A percentile compares a stretch with the other conserved stretches of the same genome.
Conservation (phyloP, 2,888 invertebrate genomes). For the Shargacucullia verbasci region DNA sequence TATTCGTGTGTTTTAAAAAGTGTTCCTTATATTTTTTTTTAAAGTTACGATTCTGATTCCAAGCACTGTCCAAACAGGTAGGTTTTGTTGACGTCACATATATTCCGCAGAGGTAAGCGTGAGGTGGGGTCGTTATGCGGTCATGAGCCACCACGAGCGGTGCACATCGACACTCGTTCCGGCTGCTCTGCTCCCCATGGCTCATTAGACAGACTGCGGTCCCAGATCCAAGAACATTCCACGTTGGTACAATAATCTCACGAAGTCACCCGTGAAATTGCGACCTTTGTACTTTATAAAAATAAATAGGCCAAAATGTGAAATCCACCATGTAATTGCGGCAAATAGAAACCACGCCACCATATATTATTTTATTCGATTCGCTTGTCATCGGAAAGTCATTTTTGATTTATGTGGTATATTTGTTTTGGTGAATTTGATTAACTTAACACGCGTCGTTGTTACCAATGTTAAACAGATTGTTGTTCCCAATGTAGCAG, state of each 20-base stretch:
- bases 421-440: no score
- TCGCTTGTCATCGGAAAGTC: constrained; percentile 22
- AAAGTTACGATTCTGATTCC: no score
- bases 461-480: constrained; percentile 2
- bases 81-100: constrained; percentile 37
- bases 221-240: constrained; percentile 53
- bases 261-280: constrained; percentile 51
- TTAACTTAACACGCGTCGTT: constrained; percentile 12
- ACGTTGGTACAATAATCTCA: constrained; percentile 49
- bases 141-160: constrained; percentile 40
- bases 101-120: constrained; percentile 31
- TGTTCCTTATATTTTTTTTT: no score
- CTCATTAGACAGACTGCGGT: constrained; percentile 62
- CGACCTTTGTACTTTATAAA: constrained; percentile 48
- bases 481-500: not conserved
- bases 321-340: constrained; percentile 48
- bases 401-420: constrained; percentile 13
- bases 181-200: constrained; percentile 48
- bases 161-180: constrained; percentile 53
- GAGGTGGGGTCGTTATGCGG: constrained; percentile 48
- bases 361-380: constrained; percentile 35
- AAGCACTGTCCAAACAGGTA: constrained; percentile 23
- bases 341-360: constrained; percentile 39
- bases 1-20: no score
- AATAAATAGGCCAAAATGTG: constrained; percentile 47